phyloP scores from a whole-genome alignment of 2,797 vertebrate genomes.

The Chelon auratus region DNA sequence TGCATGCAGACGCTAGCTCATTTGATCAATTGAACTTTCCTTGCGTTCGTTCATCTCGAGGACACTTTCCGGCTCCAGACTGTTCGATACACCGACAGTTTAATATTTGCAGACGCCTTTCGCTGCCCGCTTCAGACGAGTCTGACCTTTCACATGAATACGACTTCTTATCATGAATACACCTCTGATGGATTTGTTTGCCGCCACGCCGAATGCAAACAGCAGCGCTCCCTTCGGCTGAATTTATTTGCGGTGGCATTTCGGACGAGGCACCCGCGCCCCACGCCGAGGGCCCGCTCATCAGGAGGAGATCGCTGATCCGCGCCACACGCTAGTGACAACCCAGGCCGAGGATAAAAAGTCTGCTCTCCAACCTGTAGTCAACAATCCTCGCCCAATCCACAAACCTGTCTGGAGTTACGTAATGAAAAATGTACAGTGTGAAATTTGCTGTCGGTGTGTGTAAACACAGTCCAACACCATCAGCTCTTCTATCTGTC shows the following conservation, averaged over 20 bases:
- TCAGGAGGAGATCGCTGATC: constrained; percentile 38
- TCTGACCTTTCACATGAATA: constrained; percentile 58
- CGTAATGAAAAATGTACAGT: constrained; percentile 14
- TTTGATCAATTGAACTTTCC: not conserved
- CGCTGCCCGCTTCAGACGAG: constrained; percentile 35
- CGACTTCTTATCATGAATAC: constrained; percentile 47
- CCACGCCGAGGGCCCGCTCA: constrained; percentile 22
- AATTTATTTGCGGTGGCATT: constrained; percentile 50
- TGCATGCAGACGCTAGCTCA: not conserved
- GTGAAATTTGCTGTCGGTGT: constrained; percentile 5
- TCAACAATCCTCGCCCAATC: constrained; percentile 23
- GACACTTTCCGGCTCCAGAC: constrained; percentile 11
- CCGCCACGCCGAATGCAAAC: constrained; percentile 32
- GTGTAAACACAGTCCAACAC: constrained; percentile 14
- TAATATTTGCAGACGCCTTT: constrained; percentile 40
- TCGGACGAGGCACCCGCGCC: constrained; percentile 10
- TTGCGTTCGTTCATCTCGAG: not conserved
- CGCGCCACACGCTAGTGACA: not conserved
- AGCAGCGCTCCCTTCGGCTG: constrained; percentile 2
- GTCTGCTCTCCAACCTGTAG: constrained; percentile 32
- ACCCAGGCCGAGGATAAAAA: constrained; percentile 22
- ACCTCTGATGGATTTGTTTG: constrained; percentile 52
- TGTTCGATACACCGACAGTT: constrained; percentile 35
- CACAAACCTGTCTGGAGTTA: constrained; percentile 29
- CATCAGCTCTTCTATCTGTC: not conserved